Base-by-base conservation (phyloP, 2,888 invertebrate species). In the Hydrotaea cyrtoneurina region DNA sequence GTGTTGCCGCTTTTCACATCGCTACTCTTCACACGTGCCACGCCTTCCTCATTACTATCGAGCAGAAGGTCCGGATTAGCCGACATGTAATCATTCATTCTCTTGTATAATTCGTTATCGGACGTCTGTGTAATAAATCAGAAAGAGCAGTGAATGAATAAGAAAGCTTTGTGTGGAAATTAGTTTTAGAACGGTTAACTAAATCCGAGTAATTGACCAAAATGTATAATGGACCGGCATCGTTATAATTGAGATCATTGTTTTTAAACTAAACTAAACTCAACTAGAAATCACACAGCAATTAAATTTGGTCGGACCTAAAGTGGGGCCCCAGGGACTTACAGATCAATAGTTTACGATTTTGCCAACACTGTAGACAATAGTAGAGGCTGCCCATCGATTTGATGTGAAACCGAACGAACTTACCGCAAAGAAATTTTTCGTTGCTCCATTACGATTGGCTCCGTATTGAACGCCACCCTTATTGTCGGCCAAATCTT, bases 401-500 rank as follows among this genome's bases (percentile, higher is more conserved):
- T 31, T 31, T 4, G 31, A 31, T 31, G 2, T 7, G 0, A 19
- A 64, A 31, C n/a, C 53, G 43, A 5, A 57, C 0, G 5, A 23
- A 39, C 13, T 79, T 93, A 98, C 98, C 93, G 95, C 94, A 91
- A 99, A 99, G 91, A 98, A 99, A 85, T 95, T 94, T 77, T 95
- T 95, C 0, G 99, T 99, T 0, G 98, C 96, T 15, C 98, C 98
- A 59, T 94, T 95, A 11, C 92, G 93, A 89, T 98, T 96, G 0
- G 97, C 96, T 0, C 98, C 98, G 91, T 98, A 99, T 87, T 95
- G 94, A 62, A 99, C 97, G 39, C 94, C 95, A 11, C 95, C 95
- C 86, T 97, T 96, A 86, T 94, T 90, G 77, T 94, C 94, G 0
- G 97, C 95, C 85, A 99, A 93, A 90, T 98, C 98, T 79, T 96